Percentiles rank a stretch among this genome's conserved stretches.
phyloP scores from a whole-genome alignment of 2,113 vertebrate genomes.

The Scartelaos histophorus region DNA sequence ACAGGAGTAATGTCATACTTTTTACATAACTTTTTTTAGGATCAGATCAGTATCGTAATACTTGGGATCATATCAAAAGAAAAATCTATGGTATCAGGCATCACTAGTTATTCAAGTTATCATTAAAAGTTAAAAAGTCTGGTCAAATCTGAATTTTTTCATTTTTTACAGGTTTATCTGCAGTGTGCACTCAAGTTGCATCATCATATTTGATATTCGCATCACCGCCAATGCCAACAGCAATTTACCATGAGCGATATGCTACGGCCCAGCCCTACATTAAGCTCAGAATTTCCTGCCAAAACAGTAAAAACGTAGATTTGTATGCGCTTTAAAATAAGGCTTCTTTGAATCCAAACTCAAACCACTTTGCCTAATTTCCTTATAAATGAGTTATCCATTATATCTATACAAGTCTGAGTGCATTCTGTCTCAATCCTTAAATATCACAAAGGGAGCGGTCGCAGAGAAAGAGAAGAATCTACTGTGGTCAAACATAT shows the following conservation, averaged over 20 bases:
- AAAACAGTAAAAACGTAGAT: neutral
- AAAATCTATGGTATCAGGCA: no score
- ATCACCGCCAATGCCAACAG: neutral
- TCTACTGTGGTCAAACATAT: neutral
- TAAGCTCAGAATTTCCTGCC: neutral
- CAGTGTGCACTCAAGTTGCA: neutral
- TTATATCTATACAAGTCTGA: neutral
- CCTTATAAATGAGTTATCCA: neutral
- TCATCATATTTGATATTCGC: neutral
- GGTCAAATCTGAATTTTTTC: neutral
- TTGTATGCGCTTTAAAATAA: no score
- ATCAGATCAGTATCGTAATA: no score
- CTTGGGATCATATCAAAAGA: no score
- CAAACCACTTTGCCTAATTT: neutral
- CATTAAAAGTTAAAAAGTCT: no score
- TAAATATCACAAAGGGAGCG: neutral
- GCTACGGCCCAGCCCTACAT: neutral
- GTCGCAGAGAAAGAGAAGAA: neutral
- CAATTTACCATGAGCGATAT: neutral
- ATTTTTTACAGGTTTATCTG: neutral
- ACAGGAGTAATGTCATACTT: no score
- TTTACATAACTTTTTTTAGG: no score
- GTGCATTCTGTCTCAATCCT: neutral
- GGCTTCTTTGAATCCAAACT: neutral
- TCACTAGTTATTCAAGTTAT: no score